phyloP scores from a whole-genome alignment of 2,888 invertebrate genomes.

The Lithophane semibrunnea region DNA sequence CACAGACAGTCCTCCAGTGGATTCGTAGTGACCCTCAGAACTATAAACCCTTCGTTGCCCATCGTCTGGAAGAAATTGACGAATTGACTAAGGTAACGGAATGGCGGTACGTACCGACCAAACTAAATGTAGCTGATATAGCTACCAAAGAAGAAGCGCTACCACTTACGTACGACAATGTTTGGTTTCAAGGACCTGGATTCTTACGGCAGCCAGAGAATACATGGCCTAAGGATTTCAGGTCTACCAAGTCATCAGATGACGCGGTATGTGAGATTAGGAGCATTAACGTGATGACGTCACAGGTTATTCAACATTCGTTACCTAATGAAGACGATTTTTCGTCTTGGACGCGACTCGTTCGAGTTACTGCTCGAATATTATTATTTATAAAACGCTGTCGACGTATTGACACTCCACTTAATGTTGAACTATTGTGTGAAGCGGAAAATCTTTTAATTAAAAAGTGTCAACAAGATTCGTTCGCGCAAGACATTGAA shows the following conservation, averaged over 20 bases:
- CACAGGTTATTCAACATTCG: too few species aligned
- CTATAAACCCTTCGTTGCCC: too few species aligned
- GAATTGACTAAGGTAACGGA: not conserved
- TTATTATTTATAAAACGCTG: too few species aligned
- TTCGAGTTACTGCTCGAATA: too few species aligned
- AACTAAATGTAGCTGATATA: not conserved
- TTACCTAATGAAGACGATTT: too few species aligned
- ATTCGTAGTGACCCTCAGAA: too few species aligned
- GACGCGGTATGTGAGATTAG: not conserved
- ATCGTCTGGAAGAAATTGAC: not conserved
- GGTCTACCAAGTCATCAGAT: not conserved
- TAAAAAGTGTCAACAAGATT: too few species aligned
- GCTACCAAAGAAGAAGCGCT: not conserved
- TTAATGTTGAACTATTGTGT: too few species aligned
- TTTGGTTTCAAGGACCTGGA: conserved; percentile 1
- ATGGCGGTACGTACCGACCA: not conserved
- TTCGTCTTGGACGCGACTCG: too few species aligned
- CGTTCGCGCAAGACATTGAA: not conserved
- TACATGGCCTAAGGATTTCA: conserved; percentile 1
- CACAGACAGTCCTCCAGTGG: too few species aligned
- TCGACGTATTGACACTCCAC: too few species aligned
- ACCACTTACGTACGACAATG: not conserved
- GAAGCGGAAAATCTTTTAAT: too few species aligned
- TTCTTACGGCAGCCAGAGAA: conserved; percentile 2
- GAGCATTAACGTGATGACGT: not conserved